Evolutionary conservation across 2,888 invertebrate genomes (phyloP), one percentile per base, ranked within the genome.

Genomic region (Flexamia atlantica): DNA sequence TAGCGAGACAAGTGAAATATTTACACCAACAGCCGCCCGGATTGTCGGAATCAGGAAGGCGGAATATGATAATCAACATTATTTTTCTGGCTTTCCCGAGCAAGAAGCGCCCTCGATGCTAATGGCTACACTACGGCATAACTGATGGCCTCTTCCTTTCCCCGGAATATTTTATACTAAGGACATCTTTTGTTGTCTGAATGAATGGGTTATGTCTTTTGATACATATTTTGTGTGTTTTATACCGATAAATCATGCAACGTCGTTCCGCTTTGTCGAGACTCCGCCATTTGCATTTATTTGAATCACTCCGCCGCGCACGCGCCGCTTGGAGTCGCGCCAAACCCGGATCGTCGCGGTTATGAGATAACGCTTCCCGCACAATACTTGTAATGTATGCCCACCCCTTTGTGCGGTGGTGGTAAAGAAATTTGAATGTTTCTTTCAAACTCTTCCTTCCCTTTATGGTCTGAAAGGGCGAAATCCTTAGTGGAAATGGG

Each of bases 181-280:
- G 82, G 82, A 82, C 72, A 82, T 82, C 82, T 82, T 82, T 82
- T 82, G 82, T 82, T 82, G 50, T 70, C 72, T 42, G 82, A 50
- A 82, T 82, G 82, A 82, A 82, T 82, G 82, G 82, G 82, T 82
- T 82, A 82, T 72, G 82, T 53, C 82, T 82, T 81, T 82, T 82
- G 82, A 82, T 82, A 82, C 82, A 82, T 82, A 82, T 82, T 82
- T 82, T 72, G 82, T 82, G 82, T 82, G 82, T 82, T 82, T 72
- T 82, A 50, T 72, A 32, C 72, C 70, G 36, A 82, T 82, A 82
- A 82, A 82, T 82, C 72, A 53, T 82, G 82, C 82, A 82, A 50
- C 46, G 72, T 36, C 40, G n/a, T 3, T 28, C 36, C 14, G n/a
- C 76, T 76, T 76, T 50, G 76, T 76, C 36, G 36, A 36, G 36